Conservation (phyloP, 2,888 invertebrate genomes). For the Plemyria rubiginata region DNA sequence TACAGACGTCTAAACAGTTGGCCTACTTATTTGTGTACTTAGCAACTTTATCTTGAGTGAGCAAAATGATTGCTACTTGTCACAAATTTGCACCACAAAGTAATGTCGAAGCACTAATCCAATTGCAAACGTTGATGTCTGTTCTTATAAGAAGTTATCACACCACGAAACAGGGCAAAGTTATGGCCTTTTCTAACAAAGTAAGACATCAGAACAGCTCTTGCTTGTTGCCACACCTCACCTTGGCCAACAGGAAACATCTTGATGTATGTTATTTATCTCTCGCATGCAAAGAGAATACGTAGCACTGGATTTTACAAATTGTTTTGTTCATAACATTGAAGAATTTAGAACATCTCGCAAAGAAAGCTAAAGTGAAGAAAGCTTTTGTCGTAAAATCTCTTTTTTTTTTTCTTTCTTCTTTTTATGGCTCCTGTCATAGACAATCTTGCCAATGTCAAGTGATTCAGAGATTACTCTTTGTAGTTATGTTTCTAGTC, state of each 20-base stretch:
- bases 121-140: not conserved
- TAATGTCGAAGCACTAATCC: not conserved
- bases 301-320: slow-evolving; percentile 34
- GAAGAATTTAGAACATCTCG: slow-evolving; percentile 37
- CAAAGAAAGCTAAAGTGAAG: slow-evolving; percentile 44
- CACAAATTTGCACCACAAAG: not conserved
- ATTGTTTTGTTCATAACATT: slow-evolving; percentile 40
- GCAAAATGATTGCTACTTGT: slow-evolving; percentile 11
- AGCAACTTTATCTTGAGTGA: slow-evolving; percentile 27
- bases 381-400: too few species aligned
- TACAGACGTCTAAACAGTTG: slow-evolving; percentile 25
- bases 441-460: too few species aligned
- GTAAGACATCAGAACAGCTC: slow-evolving; percentile 16
- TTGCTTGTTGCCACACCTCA: slow-evolving; percentile 36
- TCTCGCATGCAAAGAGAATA: slow-evolving; percentile 39
- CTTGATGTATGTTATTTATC: slow-evolving; percentile 39
- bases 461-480: too few species aligned
- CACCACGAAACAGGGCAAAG: slow-evolving; percentile 8
- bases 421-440: too few species aligned
- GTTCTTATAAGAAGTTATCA: slow-evolving; percentile 8
- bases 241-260: slow-evolving; percentile 47
- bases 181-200: slow-evolving; percentile 8
- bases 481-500: too few species aligned
- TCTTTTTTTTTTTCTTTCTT: too few species aligned
- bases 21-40: slow-evolving; percentile 32